Evolutionary conservation across 2,113 vertebrate genomes (phyloP).

Genomic region (Apeltes quadracus): DNA sequence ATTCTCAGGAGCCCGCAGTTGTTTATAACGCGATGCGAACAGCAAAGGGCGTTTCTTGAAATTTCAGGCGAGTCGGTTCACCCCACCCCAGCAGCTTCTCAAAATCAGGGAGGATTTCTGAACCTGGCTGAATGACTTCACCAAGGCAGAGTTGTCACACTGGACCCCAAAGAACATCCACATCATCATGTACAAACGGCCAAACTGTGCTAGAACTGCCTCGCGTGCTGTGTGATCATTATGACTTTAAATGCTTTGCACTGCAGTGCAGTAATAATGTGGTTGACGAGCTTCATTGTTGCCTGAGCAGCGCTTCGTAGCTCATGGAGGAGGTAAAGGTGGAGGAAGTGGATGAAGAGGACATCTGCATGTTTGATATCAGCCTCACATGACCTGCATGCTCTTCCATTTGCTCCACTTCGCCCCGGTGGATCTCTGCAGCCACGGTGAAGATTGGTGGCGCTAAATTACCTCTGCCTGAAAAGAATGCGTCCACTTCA

Average conservation of each 20-base stretch:
- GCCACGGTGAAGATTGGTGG: constrained; percentile 37
- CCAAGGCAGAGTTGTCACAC: constrained; percentile 61
- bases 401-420: constrained; percentile 45
- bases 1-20: constrained; percentile 37
- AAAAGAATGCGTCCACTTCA: not conserved
- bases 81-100: constrained; percentile 73
- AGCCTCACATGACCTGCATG: constrained; percentile 47
- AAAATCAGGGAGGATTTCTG: constrained; percentile 60
- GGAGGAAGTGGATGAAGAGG: constrained; percentile 34
- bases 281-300: not conserved
- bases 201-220: not conserved
- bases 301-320: constrained; percentile 56
- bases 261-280: not conserved
- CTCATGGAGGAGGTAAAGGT: constrained; percentile 33
- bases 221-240: not conserved
- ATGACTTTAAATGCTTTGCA: not conserved
- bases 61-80: constrained; percentile 29
- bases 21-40: constrained; percentile 15
- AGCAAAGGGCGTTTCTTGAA: constrained; percentile 16
- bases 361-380: constrained; percentile 48
- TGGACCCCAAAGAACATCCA: constrained; percentile 51
- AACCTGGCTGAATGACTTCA: constrained; percentile 74
- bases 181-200: constrained; percentile 3
- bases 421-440: constrained; percentile 53
- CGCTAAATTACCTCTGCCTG: not conserved